Evolutionary conservation across 2,888 invertebrate genomes (phyloP).

Genomic region (Drosophila setosimentum): DNA sequence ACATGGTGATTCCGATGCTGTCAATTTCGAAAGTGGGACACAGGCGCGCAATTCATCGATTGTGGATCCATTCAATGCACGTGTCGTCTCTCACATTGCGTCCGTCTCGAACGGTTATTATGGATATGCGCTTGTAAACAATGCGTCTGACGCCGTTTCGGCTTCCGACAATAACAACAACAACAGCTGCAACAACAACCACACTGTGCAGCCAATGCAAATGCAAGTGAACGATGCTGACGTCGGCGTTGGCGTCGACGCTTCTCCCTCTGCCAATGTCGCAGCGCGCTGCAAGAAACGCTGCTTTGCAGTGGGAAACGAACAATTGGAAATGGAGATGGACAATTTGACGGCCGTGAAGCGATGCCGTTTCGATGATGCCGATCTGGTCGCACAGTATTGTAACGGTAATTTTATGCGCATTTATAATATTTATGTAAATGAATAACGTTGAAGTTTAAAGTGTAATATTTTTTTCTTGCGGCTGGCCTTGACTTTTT

Average conservation of each 20-base stretch:
- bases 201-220: conserved; percentile 51
- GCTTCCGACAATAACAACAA: conserved; percentile 62
- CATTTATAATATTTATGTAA: conserved; percentile 19
- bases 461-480: conserved; percentile 35
- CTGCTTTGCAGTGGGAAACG: conserved; percentile 61
- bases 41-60: conserved; percentile 51
- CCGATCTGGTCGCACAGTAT: conserved; percentile 79
- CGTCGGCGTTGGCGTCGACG: conserved; percentile 10
- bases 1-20: conserved; percentile 70
- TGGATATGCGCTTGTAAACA: conserved; percentile 79
- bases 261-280: conserved; percentile 12
- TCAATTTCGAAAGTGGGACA: conserved; percentile 59
- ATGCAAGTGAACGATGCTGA: conserved; percentile 34
- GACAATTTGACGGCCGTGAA: conserved; percentile 67
- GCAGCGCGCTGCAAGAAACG: conserved; percentile 80
- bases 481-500: conserved; percentile 58
- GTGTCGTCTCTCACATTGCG: conserved; percentile 78
- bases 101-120: conserved; percentile 83
- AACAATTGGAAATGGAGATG: conserved; percentile 46
- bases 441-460: conserved; percentile 24
- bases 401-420: conserved; percentile 78
- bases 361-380: conserved; percentile 82
- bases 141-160: conserved; percentile 32
- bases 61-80: conserved; percentile 81
- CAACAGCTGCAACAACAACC: conserved; percentile 53